phyloP scores from a whole-genome alignment of 2,113 vertebrate genomes.

The Ptyas mucosa region DNA sequence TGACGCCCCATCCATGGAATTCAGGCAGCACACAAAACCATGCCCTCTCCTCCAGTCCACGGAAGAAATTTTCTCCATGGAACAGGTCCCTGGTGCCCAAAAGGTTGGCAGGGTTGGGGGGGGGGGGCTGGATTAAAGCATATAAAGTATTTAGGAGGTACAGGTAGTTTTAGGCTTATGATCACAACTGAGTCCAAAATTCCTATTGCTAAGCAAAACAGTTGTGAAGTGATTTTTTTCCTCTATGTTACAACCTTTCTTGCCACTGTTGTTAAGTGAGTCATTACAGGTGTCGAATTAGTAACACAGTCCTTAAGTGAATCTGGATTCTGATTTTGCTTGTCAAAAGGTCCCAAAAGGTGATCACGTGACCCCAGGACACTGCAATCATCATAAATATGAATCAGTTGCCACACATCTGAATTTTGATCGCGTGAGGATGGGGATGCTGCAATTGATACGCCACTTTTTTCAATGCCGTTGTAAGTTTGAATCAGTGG shows the following conservation, averaged over 20 bases:
- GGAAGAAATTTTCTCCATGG: too few species aligned
- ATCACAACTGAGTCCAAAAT: background rate
- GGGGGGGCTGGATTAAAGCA: background rate
- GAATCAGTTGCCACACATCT: too few species aligned
- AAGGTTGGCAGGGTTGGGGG: too few species aligned
- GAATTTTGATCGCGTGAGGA: too few species aligned
- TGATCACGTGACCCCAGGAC: background rate
- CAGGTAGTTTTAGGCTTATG: background rate
- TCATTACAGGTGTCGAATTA: background rate
- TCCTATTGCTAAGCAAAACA: background rate
- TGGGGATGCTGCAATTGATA: too few species aligned
- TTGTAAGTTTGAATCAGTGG: too few species aligned
- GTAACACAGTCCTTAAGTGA: background rate
- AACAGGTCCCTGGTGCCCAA: too few species aligned
- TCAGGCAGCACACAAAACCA: too few species aligned
- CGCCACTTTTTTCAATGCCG: too few species aligned
- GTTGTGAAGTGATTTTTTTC: background rate
- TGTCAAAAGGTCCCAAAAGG: background rate
- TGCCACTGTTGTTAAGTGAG: background rate
- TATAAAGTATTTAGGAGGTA: background rate
- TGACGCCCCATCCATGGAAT: too few species aligned
- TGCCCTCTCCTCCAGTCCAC: too few species aligned
- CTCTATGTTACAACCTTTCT: background rate
- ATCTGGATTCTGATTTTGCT: background rate
- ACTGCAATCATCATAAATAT: too few species aligned